Conservation (phyloP, 2,113 vertebrate species). For the Puffinus mauretanicus region DNA sequence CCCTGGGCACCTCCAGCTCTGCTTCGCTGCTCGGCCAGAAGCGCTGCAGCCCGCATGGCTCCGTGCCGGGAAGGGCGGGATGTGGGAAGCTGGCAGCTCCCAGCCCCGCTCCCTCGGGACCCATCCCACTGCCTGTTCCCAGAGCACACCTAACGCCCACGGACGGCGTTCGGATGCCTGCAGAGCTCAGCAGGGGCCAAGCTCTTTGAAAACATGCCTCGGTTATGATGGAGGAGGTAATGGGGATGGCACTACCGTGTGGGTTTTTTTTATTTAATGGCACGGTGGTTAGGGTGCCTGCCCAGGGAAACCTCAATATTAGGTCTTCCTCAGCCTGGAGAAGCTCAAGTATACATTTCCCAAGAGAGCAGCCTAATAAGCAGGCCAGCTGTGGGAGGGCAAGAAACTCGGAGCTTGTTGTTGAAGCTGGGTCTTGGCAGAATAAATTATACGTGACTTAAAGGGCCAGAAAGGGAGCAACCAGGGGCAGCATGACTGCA, state of each 20-base stretch:
- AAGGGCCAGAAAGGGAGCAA: neutral
- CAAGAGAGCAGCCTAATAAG: neutral
- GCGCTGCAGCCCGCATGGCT: neutral
- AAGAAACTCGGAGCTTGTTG: neutral
- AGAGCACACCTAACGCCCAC: conserved; percentile 40
- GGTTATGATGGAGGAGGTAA: neutral
- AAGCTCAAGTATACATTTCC: neutral
- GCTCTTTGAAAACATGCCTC: neutral
- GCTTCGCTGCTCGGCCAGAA: neutral
- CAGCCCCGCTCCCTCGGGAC: neutral
- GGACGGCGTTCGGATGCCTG: neutral
- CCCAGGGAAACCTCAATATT: neutral
- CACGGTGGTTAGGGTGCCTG: neutral
- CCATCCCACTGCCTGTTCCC: neutral
- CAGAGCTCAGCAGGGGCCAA: neutral
- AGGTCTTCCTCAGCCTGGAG: neutral
- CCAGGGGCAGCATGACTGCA: neutral
- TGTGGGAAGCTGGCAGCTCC: neutral
- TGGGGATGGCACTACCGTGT: neutral
- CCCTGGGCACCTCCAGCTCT: neutral
- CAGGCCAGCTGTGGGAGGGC: neutral
- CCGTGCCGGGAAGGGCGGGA: neutral
- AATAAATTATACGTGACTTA: neutral
- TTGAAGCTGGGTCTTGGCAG: neutral
- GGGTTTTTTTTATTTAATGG: neutral